Base-by-base conservation (phyloP, 2,113 vertebrate genomes). In the Platichthys stellatus region DNA sequence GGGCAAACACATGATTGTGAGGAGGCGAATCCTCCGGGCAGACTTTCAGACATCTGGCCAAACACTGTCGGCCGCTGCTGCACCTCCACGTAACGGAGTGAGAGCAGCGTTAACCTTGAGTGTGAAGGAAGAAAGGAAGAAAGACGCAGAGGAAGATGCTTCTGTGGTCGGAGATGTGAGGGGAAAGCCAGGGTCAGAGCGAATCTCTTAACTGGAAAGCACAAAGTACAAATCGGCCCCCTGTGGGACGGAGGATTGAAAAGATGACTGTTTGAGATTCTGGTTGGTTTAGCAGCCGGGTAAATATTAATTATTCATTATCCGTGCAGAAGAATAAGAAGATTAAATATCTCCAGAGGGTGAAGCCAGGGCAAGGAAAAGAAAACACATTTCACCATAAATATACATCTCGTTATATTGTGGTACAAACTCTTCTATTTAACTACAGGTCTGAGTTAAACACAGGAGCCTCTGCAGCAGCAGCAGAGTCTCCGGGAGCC, bases 291-390 rank as follows among this genome's bases (percentile, higher is more conserved):
- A 82, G 81, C 23, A 26, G 80, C 74, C n/a, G 11, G 57, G 66
- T 58, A 73, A 85, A 76, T 78, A 76, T 83, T 82, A 82, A 89
- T 88, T 88, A 88, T 86, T 85, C 87, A 86, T 87, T 80, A 84
- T 80, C 82, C 61, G 24, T 63, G 59, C 57, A 47, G 68, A 79
- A 71, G 69, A 86, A 86, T 84, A 81, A 82, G 74, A 81, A 64
- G 84, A 88, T 89, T 85, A 88, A 43, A 43, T 43, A 60, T 81
- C 70, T 83, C 82, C 63, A 64, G 67, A 80, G 84, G 76, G 61
- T n/a, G 21, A 84, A 77, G 66, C 59, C 45, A 57, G 13, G 21
- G 47, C 17, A 62, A 6, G 31, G 66, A 56, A 49, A 78, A 58
- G 45, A 49, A 31, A 78, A 62, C 67, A 64, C 17, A 63, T 24